Conservation (phyloP, 2,113 vertebrate genomes). For the Gulo gulo region DNA sequence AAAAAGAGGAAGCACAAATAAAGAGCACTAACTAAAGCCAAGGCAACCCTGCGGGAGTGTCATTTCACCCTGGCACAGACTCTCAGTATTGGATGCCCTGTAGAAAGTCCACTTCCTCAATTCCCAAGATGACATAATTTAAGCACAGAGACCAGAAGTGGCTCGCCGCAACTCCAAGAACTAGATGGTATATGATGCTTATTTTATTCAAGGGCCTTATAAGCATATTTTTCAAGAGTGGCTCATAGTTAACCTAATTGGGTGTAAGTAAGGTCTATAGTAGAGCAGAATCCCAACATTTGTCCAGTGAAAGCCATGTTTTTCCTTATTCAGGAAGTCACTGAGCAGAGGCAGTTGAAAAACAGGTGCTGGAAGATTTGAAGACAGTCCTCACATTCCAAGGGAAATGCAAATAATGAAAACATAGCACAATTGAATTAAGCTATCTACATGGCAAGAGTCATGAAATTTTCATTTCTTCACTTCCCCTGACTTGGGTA, state of each 20-base stretch:
- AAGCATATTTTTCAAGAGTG: not conserved
- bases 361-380: not conserved
- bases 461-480: conserved; percentile 28
- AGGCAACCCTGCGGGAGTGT: not conserved
- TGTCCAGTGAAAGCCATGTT: not conserved
- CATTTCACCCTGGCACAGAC: fast-evolving
- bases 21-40: not conserved
- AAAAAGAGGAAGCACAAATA: not conserved
- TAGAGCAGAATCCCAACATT: not conserved
- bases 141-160: not conserved
- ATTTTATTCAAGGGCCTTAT: not conserved
- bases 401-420: conserved; percentile 4
- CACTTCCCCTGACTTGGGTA: not conserved
- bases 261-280: not conserved
- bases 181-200: not conserved
- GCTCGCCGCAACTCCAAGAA: not conserved
- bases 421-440: not conserved
- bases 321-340: not conserved
- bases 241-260: not conserved
- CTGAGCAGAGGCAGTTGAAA: not conserved
- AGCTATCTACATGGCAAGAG: not conserved
- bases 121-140: not conserved
- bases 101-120: fast-evolving
- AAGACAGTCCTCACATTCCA: not conserved
- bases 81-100: fast-evolving